Evolutionary conservation across 2,113 vertebrate genomes (phyloP).

Genomic region (Lophura nycthemera): DNA sequence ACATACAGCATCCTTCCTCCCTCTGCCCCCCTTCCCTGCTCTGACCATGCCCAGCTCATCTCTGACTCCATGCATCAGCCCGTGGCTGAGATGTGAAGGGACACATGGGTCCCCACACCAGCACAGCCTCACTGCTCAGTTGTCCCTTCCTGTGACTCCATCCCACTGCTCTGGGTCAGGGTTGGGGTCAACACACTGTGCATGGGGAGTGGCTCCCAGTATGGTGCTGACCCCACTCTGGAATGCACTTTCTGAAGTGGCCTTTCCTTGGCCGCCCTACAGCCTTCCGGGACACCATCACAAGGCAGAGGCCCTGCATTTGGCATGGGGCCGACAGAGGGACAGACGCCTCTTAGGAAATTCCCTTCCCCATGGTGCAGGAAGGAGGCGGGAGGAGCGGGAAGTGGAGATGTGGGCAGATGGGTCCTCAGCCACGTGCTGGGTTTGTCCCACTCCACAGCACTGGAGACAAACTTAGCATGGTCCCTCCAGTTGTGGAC

Average conservation of each 20-base stretch:
- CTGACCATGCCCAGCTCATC: background rate
- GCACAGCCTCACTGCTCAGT: accelerated
- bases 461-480: background rate
- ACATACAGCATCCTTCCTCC: constrained; percentile 45
- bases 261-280: background rate
- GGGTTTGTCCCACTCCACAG: background rate
- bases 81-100: background rate
- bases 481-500: background rate
- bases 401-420: background rate
- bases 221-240: background rate
- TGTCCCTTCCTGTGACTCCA: accelerated
- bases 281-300: background rate
- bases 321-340: background rate
- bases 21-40: constrained; percentile 25
- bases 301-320: background rate
- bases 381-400: background rate
- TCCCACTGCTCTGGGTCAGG: accelerated
- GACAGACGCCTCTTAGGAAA: background rate
- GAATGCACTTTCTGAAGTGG: constrained; percentile 19
- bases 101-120: background rate
- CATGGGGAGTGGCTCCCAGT: background rate
- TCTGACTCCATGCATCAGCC: background rate
- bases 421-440: background rate
- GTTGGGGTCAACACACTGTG: background rate
- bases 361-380: accelerated